phyloP scores from a whole-genome alignment of 2,888 invertebrate species.

The Andrena fulva region DNA sequence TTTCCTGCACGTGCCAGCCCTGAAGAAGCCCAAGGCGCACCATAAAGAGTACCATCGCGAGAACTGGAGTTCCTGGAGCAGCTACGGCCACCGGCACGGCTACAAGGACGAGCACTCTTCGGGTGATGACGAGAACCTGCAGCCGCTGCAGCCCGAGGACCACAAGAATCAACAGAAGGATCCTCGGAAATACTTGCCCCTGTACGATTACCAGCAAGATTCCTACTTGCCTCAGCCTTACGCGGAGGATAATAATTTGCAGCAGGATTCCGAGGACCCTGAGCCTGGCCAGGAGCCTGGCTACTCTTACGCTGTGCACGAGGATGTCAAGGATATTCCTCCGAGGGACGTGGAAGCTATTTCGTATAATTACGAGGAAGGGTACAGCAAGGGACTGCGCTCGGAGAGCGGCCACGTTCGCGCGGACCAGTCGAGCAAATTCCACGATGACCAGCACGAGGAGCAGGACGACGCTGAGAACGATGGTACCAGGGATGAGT shows the following conservation, averaged over 20 bases:
- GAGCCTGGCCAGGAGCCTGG: constrained; percentile 9
- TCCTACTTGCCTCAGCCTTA: constrained; percentile 66
- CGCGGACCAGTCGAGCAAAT: constrained; percentile 75
- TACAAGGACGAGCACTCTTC: constrained; percentile 49
- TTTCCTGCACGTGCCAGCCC: constrained; percentile 85
- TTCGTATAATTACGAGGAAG: constrained; percentile 70
- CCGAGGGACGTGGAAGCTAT: constrained; percentile 48
- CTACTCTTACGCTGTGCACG: constrained; percentile 69
- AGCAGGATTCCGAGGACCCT: constrained; percentile 47
- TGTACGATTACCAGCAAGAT: constrained; percentile 42
- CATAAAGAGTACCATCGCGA: constrained; percentile 85
- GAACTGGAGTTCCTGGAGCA: constrained; percentile 78
- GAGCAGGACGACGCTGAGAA: constrained; percentile 62
- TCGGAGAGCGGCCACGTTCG: constrained; percentile 74
- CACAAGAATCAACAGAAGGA: constrained; percentile 9
- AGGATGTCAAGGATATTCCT: constrained; percentile 65
- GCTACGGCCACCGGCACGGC: constrained; percentile 77
- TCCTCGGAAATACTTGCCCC: constrained; percentile 12
- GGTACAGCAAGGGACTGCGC: constrained; percentile 73
- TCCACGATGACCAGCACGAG: constrained; percentile 77
- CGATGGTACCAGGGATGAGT: constrained; percentile 63
- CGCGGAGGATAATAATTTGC: constrained; percentile 32
- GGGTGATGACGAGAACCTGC: constrained; percentile 32
- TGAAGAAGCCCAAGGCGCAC: constrained; percentile 51
- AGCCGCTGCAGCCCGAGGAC: constrained; percentile 21